phyloP scores from a whole-genome alignment of 1,140 invertebrate genomes.

The Homarus americanus region DNA sequence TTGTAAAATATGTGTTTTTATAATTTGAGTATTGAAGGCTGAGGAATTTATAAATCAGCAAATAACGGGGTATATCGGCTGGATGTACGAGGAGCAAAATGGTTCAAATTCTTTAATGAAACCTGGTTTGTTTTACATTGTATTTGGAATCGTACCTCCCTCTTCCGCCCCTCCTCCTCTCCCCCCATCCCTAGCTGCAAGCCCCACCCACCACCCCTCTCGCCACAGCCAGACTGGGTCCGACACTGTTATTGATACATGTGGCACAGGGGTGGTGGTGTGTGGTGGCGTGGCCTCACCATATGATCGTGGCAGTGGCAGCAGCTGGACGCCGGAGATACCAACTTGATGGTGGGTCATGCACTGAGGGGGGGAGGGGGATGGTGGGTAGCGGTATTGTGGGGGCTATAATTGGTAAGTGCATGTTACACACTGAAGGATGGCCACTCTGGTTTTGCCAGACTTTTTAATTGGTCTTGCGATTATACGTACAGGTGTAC shows the following conservation, averaged over 20 bases:
- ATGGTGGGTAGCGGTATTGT: background rate
- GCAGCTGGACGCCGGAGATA: background rate
- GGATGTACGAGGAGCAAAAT: background rate
- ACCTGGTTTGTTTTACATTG: background rate
- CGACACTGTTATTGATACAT: slow-evolving; percentile 41
- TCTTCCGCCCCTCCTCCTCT: background rate
- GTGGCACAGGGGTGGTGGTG: slow-evolving; percentile 27
- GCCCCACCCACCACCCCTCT: background rate
- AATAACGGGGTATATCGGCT: slow-evolving; percentile 4
- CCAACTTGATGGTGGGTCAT: background rate
- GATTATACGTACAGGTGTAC: background rate
- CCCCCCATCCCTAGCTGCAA: background rate
- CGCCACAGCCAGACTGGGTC: background rate
- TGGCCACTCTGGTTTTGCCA: background rate
- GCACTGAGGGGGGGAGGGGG: background rate
- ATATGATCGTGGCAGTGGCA: slow-evolving; percentile 17
- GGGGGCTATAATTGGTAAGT: background rate
- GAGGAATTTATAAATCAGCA: background rate
- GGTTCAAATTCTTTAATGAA: background rate
- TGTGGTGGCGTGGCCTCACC: background rate
- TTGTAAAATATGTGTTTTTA: background rate
- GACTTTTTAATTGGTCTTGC: background rate
- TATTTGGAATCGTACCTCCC: background rate
- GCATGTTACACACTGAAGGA: background rate
- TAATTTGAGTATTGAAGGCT: background rate